Conservation (phyloP, 2,888 invertebrate genomes). For the Pseudeuparius sepicola region DNA sequence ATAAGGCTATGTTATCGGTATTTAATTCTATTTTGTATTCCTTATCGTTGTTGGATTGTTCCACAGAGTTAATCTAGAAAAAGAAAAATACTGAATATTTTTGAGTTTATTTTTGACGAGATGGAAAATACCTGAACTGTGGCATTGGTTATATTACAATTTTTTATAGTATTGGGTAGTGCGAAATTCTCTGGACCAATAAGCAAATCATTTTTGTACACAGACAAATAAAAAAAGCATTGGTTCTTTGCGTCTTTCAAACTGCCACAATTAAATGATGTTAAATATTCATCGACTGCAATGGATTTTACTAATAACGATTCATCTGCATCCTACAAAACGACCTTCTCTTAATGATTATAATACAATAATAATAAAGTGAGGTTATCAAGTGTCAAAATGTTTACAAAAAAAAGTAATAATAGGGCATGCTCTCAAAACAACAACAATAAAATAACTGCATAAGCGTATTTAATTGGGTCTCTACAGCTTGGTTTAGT, state of each 20-base stretch:
- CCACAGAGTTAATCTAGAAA: constrained; percentile 26
- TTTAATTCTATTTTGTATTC: constrained; percentile 35
- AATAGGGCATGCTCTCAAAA: no score
- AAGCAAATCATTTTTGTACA: constrained; percentile 39
- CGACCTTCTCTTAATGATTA: no score
- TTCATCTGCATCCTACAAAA: no score
- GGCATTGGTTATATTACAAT: constrained; percentile 43
- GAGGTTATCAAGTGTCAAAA: no score
- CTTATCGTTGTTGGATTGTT: constrained; percentile 19
- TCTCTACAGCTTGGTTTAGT: no score
- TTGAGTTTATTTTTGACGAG: no score
- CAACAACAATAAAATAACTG: no score
- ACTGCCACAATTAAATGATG: constrained; percentile 32
- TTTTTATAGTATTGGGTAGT: constrained; percentile 51
- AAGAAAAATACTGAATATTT: no score
- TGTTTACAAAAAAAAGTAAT: no score
- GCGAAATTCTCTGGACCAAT: constrained; percentile 56
- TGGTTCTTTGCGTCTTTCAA: constrained; percentile 30
- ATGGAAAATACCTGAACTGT: constrained; percentile 52
- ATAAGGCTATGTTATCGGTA: constrained; percentile 50
- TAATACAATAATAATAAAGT: no score
- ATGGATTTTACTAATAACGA: constrained; percentile 22
- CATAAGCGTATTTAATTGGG: no score
- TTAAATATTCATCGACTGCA: constrained; percentile 31
- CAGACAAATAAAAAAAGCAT: constrained; percentile 41